Evolutionary conservation across 2,113 vertebrate species (phyloP).

Genomic region (Athene noctua): DNA sequence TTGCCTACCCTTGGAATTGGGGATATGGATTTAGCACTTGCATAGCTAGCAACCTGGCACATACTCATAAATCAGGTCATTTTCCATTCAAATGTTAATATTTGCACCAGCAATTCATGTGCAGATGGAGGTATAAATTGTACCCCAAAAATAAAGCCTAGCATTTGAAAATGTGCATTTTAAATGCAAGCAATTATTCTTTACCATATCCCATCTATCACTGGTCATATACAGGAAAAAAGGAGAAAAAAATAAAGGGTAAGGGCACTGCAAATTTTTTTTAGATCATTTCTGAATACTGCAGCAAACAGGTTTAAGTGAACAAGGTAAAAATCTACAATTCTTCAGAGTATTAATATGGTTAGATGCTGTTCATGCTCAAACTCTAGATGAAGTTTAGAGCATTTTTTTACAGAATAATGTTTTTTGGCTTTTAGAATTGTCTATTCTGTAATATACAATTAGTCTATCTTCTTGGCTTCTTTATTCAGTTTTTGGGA

Average conservation of each 20-base stretch:
- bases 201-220: neutral
- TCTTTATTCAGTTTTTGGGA: constrained; percentile 19
- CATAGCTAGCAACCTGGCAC: neutral
- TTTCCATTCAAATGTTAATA: constrained; percentile 47
- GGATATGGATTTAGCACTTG: neutral
- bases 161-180: constrained; percentile 2
- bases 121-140: constrained; percentile 46
- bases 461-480: neutral
- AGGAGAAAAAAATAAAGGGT: neutral
- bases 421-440: neutral
- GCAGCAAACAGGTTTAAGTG: neutral
- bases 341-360: neutral
- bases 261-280: neutral
- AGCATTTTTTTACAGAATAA: neutral
- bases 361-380: neutral
- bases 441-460: neutral
- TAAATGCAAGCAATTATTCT: neutral
- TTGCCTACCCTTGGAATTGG: neutral
- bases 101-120: constrained; percentile 39
- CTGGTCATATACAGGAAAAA: neutral
- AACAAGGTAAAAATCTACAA: neutral
- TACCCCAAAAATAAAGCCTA: constrained; percentile 3
- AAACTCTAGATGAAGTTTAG: neutral
- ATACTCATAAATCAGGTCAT: neutral
- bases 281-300: neutral